Percentiles rank a stretch among this genome's conserved stretches.
These are phyloP conservation scores for Hofmannophila pseudospretella DNA, from an alignment of 2,888 invertebrate genomes.

Conservation along the genomic window DNA sequence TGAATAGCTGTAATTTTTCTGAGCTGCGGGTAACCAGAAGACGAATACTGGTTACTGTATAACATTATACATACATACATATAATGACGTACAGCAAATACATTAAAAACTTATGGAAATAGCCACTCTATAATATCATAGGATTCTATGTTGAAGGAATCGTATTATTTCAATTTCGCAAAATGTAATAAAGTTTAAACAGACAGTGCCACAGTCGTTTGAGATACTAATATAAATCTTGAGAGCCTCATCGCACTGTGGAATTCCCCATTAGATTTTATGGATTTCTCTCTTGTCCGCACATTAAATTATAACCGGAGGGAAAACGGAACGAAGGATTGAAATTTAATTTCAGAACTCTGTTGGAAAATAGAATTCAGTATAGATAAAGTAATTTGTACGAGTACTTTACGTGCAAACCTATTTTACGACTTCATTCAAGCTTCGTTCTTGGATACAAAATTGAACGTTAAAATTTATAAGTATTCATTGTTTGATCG, in stretches of 20 bases:
- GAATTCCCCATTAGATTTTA: conserved; percentile 73
- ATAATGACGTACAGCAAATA: no score
- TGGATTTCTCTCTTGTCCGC: conserved; percentile 65
- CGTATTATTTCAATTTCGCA: conserved; percentile 18
- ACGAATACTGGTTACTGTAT: no score
- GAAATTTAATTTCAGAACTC: conserved; percentile 52
- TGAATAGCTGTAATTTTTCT: no score
- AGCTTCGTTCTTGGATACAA: background rate
- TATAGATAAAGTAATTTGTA: conserved; percentile 2
- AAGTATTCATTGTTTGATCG: conserved; percentile 1
- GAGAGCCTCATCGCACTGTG: conserved; percentile 53
- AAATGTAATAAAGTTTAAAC: conserved; percentile 38
- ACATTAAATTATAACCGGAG: conserved; percentile 67
- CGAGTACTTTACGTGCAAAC: background rate
- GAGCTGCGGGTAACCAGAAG: no score
- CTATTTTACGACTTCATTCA: conserved; percentile 1
- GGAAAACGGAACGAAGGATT: conserved; percentile 48
- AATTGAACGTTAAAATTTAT: background rate
- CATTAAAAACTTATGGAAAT: no score
- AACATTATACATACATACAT: no score
- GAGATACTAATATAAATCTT: conserved; percentile 61
- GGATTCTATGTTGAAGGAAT: no score
- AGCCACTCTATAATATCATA: no score
- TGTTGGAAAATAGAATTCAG: conserved; percentile 30
- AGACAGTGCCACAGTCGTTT: conserved; percentile 39